Conservation (phyloP, 2,113 vertebrate species). For the Chloroceryle aenea region DNA sequence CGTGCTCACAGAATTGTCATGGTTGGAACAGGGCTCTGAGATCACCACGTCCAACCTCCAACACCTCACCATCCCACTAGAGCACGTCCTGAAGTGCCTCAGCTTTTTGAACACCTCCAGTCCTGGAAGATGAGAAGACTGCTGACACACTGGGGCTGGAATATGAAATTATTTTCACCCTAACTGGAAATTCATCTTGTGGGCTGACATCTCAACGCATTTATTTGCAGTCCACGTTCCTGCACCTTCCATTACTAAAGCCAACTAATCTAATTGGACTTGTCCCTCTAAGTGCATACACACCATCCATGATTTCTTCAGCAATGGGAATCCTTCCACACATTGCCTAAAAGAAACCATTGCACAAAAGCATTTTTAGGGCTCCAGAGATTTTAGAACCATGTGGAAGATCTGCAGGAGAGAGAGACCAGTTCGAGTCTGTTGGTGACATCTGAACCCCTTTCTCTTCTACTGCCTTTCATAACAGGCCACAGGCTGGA, state of each 20-base stretch:
- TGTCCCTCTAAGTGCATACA: not conserved
- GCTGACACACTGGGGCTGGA: not conserved
- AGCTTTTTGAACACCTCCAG: not conserved
- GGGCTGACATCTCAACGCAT: not conserved
- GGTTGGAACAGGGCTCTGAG: too few species aligned
- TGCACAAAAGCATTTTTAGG: not conserved
- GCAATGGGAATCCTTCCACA: not conserved
- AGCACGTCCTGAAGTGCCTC: too few species aligned
- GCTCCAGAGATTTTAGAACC: not conserved
- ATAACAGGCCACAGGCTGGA: not conserved
- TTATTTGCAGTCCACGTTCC: not conserved
- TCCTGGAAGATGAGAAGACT: not conserved
- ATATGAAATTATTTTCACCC: not conserved
- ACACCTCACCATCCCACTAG: too few species aligned
- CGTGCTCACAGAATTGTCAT: too few species aligned
- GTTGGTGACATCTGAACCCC: not conserved
- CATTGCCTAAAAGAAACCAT: not conserved
- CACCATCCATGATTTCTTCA: not conserved
- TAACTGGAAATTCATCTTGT: not conserved
- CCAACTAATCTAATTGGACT: not conserved
- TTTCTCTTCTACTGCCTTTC: not conserved
- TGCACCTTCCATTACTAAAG: not conserved
- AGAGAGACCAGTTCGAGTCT: not conserved
- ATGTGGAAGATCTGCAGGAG: not conserved
- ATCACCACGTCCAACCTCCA: too few species aligned